A percentile compares a stretch with the other conserved stretches of the same genome.
Evolutionary conservation across 1,140 invertebrate genomes (phyloP).

Genomic region (Carposina sasakii): DNA sequence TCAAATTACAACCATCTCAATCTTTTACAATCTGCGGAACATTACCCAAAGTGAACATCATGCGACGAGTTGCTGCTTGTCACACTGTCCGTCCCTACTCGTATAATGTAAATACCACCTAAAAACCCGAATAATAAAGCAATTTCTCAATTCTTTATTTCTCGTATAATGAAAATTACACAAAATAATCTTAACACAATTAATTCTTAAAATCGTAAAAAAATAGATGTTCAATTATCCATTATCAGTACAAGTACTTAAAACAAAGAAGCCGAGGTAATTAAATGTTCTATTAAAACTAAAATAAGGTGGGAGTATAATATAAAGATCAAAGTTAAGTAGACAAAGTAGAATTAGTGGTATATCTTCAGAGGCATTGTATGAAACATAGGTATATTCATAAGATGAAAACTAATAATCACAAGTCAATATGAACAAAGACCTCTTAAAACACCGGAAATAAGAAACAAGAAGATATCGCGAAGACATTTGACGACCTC

Average conservation of each 20-base stretch:
- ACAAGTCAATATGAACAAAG: neutral
- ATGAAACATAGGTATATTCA: neutral
- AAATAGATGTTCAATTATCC: slow-evolving; percentile 16
- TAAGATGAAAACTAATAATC: neutral
- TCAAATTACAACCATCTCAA: too few relatives aligned
- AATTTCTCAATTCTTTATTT: too few relatives aligned
- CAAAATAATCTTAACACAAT: slow-evolving; percentile 15
- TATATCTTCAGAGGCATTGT: too few relatives aligned
- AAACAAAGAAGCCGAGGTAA: slow-evolving; percentile 57
- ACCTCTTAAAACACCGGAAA: neutral
- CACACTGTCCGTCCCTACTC: too few relatives aligned
- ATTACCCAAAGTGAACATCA: too few relatives aligned
- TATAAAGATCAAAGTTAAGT: slow-evolving; percentile 10
- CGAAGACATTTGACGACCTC: slow-evolving; percentile 56
- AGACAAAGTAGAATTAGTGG: slow-evolving; percentile 9
- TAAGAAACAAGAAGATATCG: slow-evolving; percentile 12
- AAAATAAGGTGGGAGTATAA: slow-evolving; percentile 17
- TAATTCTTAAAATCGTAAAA: slow-evolving; percentile 15
- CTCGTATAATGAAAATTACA: slow-evolving; percentile 2
- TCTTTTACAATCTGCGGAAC: too few relatives aligned
- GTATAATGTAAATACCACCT: too few relatives aligned
- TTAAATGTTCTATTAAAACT: slow-evolving; percentile 39
- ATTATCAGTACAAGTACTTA: slow-evolving; percentile 8
- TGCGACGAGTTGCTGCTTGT: too few relatives aligned
- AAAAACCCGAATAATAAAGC: too few relatives aligned